phyloP scores from a whole-genome alignment of 2,113 vertebrate species.

The Sphyrna mokarran region DNA sequence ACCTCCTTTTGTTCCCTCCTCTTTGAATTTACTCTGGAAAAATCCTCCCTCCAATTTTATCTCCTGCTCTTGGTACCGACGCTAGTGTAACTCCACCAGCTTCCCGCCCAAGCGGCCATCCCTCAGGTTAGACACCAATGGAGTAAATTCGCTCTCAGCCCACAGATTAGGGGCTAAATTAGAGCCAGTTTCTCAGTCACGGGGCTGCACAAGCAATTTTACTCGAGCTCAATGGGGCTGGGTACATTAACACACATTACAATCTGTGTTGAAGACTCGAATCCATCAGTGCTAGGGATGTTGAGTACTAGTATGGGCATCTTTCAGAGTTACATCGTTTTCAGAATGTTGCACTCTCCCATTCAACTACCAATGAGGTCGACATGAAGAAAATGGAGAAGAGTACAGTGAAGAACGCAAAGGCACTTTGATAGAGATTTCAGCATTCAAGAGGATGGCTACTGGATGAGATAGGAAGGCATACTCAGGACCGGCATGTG shows the following conservation, averaged over 20 bases:
- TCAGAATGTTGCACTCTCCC: neutral
- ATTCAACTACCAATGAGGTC: neutral
- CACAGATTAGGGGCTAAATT: neutral
- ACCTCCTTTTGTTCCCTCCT: neutral
- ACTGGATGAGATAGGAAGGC: neutral
- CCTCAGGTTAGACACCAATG: neutral
- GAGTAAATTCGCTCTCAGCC: neutral
- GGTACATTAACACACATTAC: neutral
- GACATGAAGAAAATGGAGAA: neutral
- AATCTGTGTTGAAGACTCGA: neutral
- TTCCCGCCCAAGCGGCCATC: neutral
- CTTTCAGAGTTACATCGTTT: neutral
- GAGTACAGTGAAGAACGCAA: neutral
- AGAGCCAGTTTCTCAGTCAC: too few relatives aligned
- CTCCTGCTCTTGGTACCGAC: neutral
- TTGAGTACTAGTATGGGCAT: neutral
- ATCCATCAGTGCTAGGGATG: neutral
- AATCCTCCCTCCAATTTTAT: neutral
- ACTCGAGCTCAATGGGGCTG: neutral
- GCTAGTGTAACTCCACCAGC: neutral
- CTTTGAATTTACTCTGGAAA: neutral
- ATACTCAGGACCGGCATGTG: neutral
- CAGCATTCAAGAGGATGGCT: neutral
- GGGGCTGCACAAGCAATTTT: neutral
- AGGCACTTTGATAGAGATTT: neutral